Base-by-base conservation (phyloP, 2,888 invertebrate genomes). In the Caenorhabditis parvicauda region DNA sequence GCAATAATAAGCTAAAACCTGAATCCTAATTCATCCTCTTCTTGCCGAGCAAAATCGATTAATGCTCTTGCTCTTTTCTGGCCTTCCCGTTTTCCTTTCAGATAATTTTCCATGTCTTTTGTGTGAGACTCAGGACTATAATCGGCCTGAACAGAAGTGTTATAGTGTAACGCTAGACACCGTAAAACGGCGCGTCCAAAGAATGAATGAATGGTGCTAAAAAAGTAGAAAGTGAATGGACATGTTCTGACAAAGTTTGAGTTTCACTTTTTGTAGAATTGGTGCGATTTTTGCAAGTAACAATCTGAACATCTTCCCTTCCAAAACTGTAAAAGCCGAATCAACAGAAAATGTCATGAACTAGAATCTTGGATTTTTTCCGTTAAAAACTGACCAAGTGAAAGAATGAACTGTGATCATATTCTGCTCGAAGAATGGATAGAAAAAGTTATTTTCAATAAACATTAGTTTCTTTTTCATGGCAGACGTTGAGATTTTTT, bases 101-200 rank as follows among this genome's bases (percentile, higher is more conserved):
- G 88, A 82, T 92, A 96, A 82, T 90, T 89, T 76, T 93, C 91
- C 83, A 93, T 89, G 83, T 96, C 96, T 75, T 88, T 88, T 29
- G 90, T 88, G 84, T 96, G 95, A 79, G 92, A 92, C 81, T 94
- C 93, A 87, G 92, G 90, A 32, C 89, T 88, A 82, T 96, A 96
- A 84, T 96, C 94, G 45, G 95, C 92, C 74, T 84, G 81, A 46
- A 70, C 2, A 37, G 37, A n/a, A n/a, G n/a, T n/a, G n/a, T n/a
- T n/a, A n/a, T n/a, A n/a, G n/a, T n/a, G n/a, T n/a, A n/a, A n/a
- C n/a, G n/a, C n/a, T n/a, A n/a, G n/a, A n/a, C n/a, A n/a, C n/a
- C n/a, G n/a, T n/a, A n/a, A n/a, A n/a, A n/a, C n/a, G n/a, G n/a
- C n/a, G n/a, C n/a, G n/a, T n/a, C n/a, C n/a, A n/a, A n/a, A n/a